phyloP scores from a whole-genome alignment of 2,888 invertebrate species.

The Lissocephala sabroskyi region DNA sequence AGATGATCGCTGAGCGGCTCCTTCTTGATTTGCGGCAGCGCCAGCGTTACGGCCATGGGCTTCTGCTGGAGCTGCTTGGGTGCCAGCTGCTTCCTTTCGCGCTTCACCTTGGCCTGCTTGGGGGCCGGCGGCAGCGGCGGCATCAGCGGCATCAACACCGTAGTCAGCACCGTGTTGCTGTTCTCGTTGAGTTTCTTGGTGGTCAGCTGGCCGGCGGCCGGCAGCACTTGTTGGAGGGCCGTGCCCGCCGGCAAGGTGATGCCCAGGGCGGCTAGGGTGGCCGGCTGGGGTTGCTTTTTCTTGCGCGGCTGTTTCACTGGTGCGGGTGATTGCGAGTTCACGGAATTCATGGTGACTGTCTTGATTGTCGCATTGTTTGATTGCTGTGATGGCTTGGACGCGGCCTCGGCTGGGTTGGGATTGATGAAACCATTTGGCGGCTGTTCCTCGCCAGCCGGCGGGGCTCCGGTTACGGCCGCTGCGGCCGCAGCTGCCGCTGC shows the following conservation, averaged over 20 bases:
- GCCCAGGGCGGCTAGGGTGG: slow-evolving; percentile 50
- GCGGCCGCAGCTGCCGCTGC: slow-evolving; percentile 46
- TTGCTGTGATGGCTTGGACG: background rate
- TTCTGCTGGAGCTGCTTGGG: slow-evolving; percentile 66
- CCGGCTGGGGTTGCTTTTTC: slow-evolving; percentile 53
- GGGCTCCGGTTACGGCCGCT: slow-evolving; percentile 24
- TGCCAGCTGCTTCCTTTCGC: slow-evolving; percentile 61
- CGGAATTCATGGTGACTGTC: background rate
- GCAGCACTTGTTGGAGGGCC: slow-evolving; percentile 41
- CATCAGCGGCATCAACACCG: slow-evolving; percentile 13
- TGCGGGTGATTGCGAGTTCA: slow-evolving; percentile 20
- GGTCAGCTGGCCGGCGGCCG: slow-evolving; percentile 1
- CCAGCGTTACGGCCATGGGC: slow-evolving; percentile 19
- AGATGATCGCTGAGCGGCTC: slow-evolving; percentile 28
- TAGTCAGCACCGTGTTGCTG: slow-evolving; percentile 11
- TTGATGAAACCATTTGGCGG: background rate
- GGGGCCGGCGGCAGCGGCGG: slow-evolving; percentile 19
- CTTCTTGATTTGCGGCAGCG: slow-evolving; percentile 43
- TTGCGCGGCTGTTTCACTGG: slow-evolving; percentile 37
- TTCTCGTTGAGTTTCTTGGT: background rate
- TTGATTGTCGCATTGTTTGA: background rate
- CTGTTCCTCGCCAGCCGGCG: slow-evolving; percentile 8
- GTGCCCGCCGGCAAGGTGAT: slow-evolving; percentile 49
- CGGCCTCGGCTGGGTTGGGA: background rate
- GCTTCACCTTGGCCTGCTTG: slow-evolving; percentile 54